Base-by-base conservation (phyloP, 1,140 invertebrate species). In the Arion vulgaris region DNA sequence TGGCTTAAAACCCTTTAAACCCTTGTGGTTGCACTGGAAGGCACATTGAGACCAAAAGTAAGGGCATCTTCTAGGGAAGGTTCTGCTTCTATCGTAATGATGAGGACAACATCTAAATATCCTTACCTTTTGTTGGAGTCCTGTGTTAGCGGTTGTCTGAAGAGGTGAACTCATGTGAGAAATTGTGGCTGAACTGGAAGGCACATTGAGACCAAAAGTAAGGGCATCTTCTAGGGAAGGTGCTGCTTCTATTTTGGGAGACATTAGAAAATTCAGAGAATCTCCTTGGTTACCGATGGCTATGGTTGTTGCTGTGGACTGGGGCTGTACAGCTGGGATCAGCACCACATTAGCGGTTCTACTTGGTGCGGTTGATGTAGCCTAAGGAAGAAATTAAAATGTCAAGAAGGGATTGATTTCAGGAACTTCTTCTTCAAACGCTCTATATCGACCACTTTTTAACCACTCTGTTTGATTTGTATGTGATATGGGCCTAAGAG, bases 41-140 rank as follows among this genome's bases (percentile, higher is more conserved):
- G 62, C 62, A 80, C 68, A 51, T 80, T 80, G 0, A 80, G 68
- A 26, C 78, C 78, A 80, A 71, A 80, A 5, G 11, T 80, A 13
- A 80, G 66, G 5, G 78, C 78, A 80, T 80, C 78, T 41, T 80
- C 78, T n/a, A 80, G 66, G 19, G 66, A 71, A 26, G 78, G 78
- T n/a, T 38, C 78, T 11, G 66, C 62, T 49, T 80, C 78, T 11
- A 80, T 80, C n/a, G n/a, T n/a, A n/a, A n/a, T n/a, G n/a, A n/a
- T n/a, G n/a, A n/a, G n/a, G n/a, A n/a, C n/a, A n/a, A n/a, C n/a
- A n/a, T n/a, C 41, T 7, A 45, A 45, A 5, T 45, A 7, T 45
- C 11, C 62, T 4, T 32, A 66, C 62, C 62, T 34, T 66, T 5
- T 51, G 38, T 26, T 75, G 73, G 0, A 23, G 41, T 2, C 73